phyloP scores from a whole-genome alignment of 2,888 invertebrate species.

The Ennomos fuscantarius region DNA sequence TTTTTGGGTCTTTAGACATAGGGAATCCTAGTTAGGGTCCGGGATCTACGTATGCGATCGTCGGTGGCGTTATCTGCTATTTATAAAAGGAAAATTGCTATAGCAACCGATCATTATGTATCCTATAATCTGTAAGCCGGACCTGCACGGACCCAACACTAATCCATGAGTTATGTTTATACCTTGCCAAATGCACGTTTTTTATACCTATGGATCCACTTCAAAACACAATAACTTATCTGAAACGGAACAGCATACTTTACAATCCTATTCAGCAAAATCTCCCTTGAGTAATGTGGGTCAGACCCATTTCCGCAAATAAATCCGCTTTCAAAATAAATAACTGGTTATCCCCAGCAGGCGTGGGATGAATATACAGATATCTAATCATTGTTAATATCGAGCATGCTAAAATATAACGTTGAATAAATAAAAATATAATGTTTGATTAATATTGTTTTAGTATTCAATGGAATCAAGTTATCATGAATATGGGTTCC shows the following conservation, averaged over 20 bases:
- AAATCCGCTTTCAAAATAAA: slow-evolving; percentile 77
- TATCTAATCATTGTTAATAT: slow-evolving; percentile 55
- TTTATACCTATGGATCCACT: slow-evolving; percentile 43
- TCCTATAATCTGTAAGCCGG: no score
- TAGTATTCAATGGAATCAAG: slow-evolving; percentile 21
- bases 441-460: slow-evolving; percentile 41
- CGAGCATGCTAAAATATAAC: slow-evolving; percentile 50
- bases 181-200: slow-evolving; percentile 6
- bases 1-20: no score
- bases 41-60: no score
- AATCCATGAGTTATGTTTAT: background rate
- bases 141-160: no score
- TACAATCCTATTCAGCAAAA: slow-evolving; percentile 74
- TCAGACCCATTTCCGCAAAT: slow-evolving; percentile 77
- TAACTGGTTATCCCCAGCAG: slow-evolving; percentile 64
- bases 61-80: no score
- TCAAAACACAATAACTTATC: slow-evolving; percentile 71
- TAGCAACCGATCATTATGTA: no score
- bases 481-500: no score
- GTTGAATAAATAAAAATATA: no score
- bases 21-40: no score
- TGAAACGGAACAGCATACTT: slow-evolving; percentile 69
- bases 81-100: no score
- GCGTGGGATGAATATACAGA: slow-evolving; percentile 54
- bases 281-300: slow-evolving; percentile 80